Base-by-base conservation (phyloP, 2,113 vertebrate species). In the Tyrannus savana region DNA sequence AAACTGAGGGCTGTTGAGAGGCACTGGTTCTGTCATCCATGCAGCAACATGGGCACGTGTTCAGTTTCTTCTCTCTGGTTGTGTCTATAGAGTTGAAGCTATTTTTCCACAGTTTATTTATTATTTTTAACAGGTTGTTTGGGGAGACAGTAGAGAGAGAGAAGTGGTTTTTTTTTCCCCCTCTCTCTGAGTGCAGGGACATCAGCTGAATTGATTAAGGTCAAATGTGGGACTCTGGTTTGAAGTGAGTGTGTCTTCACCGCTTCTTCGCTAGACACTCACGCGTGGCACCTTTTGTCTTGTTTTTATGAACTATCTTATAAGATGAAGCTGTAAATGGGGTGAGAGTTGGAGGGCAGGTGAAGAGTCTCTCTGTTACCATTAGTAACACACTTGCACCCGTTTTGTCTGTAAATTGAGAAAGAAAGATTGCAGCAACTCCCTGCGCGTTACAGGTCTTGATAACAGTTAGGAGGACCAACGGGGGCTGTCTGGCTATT, bases 301-400 rank as follows among this genome's bases (percentile, higher is more conserved):
- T 87, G 42, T 90, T 93, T 94, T 90, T 85, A 46, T 94, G 86
- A 93, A 94, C 74, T 85, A 6, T 63, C 68, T 19, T 41, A 5
- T 52, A 52, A 69, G 79, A 92, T 44, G 82, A 77, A 86, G 55
- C 67, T 41, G 52, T 74, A 94, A 88, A 90, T 44, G 60, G 72
- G 93, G 82, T 91, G 87, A 94, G 71, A 95, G 77, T 91, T 96
- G 80, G 86, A 95, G 84, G 95, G 89, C 86, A 96, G 86, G 73
- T 93, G 90, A 93, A 93, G 55, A 90, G 55, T 74, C 82, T 96
- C 92, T 93, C 91, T 93, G 94, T 96, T 96, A 94, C 94, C 89
- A 84, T 96, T 94, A 93, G 94, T 95, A 93, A 94, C 95, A 94
- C 0, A 2, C 53, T 83, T 88, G 69, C 63, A 91, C 92, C 84